phyloP scores from a whole-genome alignment of 92 coral and sea anemone species.

The Umimayanthus kanabou region DNA sequence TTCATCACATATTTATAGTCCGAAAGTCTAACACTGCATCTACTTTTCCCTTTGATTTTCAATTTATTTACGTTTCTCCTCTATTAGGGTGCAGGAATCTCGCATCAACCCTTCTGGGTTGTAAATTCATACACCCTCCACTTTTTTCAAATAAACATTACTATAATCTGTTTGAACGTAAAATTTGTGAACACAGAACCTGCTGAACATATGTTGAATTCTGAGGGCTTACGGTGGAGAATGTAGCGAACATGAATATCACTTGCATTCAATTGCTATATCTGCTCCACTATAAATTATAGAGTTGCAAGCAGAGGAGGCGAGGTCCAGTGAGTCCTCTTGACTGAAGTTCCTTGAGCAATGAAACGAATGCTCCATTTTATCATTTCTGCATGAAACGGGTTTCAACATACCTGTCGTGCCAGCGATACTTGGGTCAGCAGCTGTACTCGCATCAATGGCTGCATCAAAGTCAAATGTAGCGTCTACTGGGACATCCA shows the following conservation, averaged over 20 bases:
- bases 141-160: too few species aligned
- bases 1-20: too few species aligned
- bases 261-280: background rate
- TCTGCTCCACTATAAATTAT: background rate
- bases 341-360: background rate
- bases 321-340: background rate
- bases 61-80: too few species aligned
- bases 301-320: background rate
- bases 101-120: too few species aligned
- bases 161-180: too few species aligned
- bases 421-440: conserved; percentile 84
- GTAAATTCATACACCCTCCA: too few species aligned
- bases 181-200: too few species aligned
- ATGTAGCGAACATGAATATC: background rate
- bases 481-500: conserved; percentile 80
- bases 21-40: too few species aligned
- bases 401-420: conserved; percentile 18
- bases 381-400: background rate
- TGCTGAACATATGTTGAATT: too few species aligned
- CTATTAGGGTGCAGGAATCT: too few species aligned
- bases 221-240: too few species aligned
- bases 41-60: too few species aligned
- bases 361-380: background rate
- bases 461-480: conserved; percentile 95
- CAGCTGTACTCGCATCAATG: conserved; percentile 80